Base-by-base conservation (phyloP, 2,888 invertebrate species). In the Aporophyla nigra region DNA sequence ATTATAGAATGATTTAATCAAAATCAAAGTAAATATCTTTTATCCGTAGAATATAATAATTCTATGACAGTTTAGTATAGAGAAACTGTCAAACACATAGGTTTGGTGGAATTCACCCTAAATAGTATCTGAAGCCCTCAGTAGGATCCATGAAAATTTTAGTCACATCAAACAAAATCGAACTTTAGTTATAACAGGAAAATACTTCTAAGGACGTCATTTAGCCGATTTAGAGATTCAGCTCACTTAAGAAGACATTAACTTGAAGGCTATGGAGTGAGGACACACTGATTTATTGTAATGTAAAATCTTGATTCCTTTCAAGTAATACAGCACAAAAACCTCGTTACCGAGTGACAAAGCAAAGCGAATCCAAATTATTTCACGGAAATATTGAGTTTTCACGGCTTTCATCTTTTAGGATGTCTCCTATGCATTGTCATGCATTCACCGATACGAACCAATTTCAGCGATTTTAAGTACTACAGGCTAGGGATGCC, bases 241-340 rank as follows among this genome's bases (percentile, higher is more conserved):
- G 7, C 16, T 53, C 33, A n/a, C n/a, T 54, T 54, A 27, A 49
- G 5, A 78, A 62, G 19, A 54, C 56, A 63, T 71, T 70, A 56
- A 16, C 56, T 0, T 53, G 71, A 71, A 53, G 72, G 53, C n/a
- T 53, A 68, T 54, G 62, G 19, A 54, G 21, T 56, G 74, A 65
- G 51, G 33, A 58, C 43, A 71, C 56, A 58, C 12, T 14, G 56
- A 77, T 71, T 72, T 46, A 78, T 78, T 78, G 77, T 71, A 49
- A 65, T 53, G 65, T 19, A 71, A 63, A 63, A 33, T 51, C 5
- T 53, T 7, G 7, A 46, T 27, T 67, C 9, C 14, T 61, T 76
- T 67, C 14, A 46, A 49, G 21, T 51, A 24, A 5, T 61, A n/a
- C 5, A 9, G 6, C 9, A 33, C 71, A 6, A 40, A 24, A 65